A percentile compares a stretch with the other conserved stretches of the same genome.
Evolutionary conservation across 2,113 vertebrate species (phyloP).

Genomic region (Hippocampus comes): DNA sequence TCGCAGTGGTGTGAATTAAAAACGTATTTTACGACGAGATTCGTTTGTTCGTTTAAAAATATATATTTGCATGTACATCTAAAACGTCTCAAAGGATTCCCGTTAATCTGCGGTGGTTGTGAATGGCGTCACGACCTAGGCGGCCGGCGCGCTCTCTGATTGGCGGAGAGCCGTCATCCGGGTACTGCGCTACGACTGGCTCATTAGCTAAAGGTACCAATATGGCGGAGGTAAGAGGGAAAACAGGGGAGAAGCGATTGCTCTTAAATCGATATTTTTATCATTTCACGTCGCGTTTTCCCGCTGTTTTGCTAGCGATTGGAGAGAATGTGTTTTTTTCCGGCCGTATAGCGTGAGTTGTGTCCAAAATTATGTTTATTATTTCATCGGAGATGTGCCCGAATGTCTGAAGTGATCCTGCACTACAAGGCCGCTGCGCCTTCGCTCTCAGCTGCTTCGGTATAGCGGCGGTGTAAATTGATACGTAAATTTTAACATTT

Average conservation of each 20-base stretch:
- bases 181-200: conserved; percentile 82
- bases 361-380: conserved; percentile 24
- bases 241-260: conserved; percentile 80
- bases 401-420: conserved; percentile 70
- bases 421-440: conserved; percentile 80
- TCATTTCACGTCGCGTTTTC: conserved; percentile 34
- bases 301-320: conserved; percentile 56
- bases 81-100: conserved; percentile 10
- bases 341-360: conserved; percentile 24
- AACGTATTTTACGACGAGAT: background rate
- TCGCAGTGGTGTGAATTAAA: background rate
- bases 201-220: conserved; percentile 92
- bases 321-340: conserved; percentile 41
- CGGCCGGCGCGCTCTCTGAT: conserved; percentile 67
- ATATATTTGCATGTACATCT: conserved; percentile 2
- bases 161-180: conserved; percentile 85
- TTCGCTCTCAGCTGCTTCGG: conserved; percentile 68
- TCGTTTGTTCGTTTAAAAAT: background rate
- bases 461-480: conserved; percentile 68
- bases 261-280: conserved; percentile 71
- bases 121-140: conserved; percentile 57
- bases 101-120: conserved; percentile 38
- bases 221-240: conserved; percentile 98
- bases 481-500: conserved; percentile 65
- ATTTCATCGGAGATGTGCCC: conserved; percentile 51